phyloP scores from a whole-genome alignment of 2,888 invertebrate genomes.

The Aphrophora alni region DNA sequence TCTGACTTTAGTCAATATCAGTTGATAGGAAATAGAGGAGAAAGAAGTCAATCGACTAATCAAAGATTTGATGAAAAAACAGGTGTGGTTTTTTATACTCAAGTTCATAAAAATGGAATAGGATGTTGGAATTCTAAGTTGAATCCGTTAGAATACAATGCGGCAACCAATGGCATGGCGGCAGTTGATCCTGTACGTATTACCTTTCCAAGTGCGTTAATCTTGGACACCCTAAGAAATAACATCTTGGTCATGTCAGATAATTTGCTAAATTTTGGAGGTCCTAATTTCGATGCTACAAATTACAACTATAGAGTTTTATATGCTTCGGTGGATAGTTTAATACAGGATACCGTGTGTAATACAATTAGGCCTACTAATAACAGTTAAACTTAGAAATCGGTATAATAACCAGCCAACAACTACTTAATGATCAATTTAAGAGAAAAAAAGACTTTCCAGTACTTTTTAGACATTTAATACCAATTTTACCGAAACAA shows the following conservation, averaged over 20 bases:
- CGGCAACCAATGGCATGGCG: not conserved
- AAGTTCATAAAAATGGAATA: constrained; percentile 76
- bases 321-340: not conserved
- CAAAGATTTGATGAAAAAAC: constrained; percentile 73
- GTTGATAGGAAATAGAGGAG: constrained; percentile 78
- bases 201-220: not conserved
- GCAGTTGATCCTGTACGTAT: not conserved
- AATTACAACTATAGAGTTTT: not conserved
- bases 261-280: not conserved
- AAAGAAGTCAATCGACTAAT: constrained; percentile 73
- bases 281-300: not conserved
- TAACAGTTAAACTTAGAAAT: no score
- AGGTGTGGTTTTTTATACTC: constrained; percentile 76
- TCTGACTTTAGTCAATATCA: constrained; percentile 76
- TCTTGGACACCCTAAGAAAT: not conserved
- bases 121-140: constrained; percentile 76
- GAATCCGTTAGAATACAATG: not conserved
- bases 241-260: not conserved
- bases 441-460: no score
- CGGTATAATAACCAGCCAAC: no score
- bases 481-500: no score
- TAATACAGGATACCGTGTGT: not conserved
- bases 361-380: no score
- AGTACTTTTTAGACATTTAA: no score
- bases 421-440: no score